phyloP scores from a whole-genome alignment of 2,888 invertebrate genomes.

The Hirtodrosophila cameraria region DNA sequence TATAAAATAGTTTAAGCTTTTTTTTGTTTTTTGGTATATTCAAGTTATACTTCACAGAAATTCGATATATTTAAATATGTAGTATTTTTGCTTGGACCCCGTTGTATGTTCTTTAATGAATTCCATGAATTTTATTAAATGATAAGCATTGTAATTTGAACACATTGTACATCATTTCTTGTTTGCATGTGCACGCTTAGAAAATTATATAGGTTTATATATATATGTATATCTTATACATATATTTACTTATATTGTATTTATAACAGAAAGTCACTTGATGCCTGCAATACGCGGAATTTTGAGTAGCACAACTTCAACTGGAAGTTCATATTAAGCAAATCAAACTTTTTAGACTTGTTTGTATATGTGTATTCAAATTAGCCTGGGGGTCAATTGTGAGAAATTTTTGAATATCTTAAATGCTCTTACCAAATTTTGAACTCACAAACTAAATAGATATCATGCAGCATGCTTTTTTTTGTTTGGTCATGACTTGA shows the following conservation, averaged over 20 bases:
- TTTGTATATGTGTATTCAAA: slow-evolving; percentile 2
- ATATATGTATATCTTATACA: slow-evolving; percentile 9
- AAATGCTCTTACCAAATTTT: no score
- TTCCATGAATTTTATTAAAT: slow-evolving; percentile 72
- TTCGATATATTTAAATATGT: slow-evolving; percentile 73
- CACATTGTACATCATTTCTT: slow-evolving; percentile 64
- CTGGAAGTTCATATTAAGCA: slow-evolving; percentile 15
- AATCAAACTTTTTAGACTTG: slow-evolving; percentile 23
- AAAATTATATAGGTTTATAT: slow-evolving; percentile 22
- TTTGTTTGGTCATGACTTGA: no score
- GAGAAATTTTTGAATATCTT: not conserved
- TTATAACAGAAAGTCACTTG: slow-evolving; percentile 57
- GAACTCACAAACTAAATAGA: no score
- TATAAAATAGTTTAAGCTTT: slow-evolving; percentile 41
- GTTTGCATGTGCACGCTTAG: slow-evolving; percentile 52
- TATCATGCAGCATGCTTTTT: no score
- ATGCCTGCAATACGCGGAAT: slow-evolving; percentile 65
- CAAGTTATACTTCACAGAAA: slow-evolving; percentile 54
- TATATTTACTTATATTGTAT: slow-evolving; percentile 4
- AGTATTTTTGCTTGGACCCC: slow-evolving; percentile 34
- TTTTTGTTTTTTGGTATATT: slow-evolving; percentile 49
- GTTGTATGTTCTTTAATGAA: slow-evolving; percentile 58
- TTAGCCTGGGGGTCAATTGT: slow-evolving; percentile 14
- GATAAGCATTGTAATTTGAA: slow-evolving; percentile 74
- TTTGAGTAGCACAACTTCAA: slow-evolving; percentile 21